A percentile compares a stretch with the other conserved stretches of the same genome.
Conservation (phyloP, 2,888 invertebrate genomes). For the Parnassius glacialis region DNA sequence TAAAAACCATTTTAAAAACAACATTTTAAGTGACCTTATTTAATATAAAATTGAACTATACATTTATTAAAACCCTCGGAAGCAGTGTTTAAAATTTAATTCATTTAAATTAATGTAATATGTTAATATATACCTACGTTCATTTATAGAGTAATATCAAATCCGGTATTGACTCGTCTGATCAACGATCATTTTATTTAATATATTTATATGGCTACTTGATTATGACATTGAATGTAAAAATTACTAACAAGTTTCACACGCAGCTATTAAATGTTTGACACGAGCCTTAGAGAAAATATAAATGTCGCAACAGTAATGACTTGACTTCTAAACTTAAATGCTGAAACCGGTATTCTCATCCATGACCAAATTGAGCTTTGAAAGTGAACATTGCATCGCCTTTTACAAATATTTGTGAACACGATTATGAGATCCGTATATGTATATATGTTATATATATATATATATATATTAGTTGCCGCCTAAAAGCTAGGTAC, state of each 20-base stretch:
- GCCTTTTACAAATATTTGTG: conserved; percentile 5
- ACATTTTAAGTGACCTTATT: no score
- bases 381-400: conserved; percentile 16
- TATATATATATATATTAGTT: not conserved
- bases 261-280: conserved; percentile 1
- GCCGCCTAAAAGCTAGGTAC: not conserved
- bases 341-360: conserved; percentile 20
- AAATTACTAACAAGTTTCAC: conserved; percentile 4
- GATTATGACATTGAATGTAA: conserved; percentile 12
- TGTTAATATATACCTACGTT: no score
- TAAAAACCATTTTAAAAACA: no score
- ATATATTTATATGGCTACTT: not conserved
- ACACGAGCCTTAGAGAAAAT: conserved; percentile 9
- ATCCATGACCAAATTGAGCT: conserved; percentile 22
- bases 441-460: not conserved
- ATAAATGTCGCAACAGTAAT: conserved; percentile 18
- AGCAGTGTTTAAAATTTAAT: no score
- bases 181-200: conserved; percentile 3
- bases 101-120: no score
- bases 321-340: conserved; percentile 20
- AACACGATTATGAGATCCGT: not conserved
- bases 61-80: no score
- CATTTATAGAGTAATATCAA: no score
- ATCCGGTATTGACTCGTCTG: no score
- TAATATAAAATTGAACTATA: no score